phyloP scores from a whole-genome alignment of 2,113 vertebrate genomes.

The Vidua macroura region DNA sequence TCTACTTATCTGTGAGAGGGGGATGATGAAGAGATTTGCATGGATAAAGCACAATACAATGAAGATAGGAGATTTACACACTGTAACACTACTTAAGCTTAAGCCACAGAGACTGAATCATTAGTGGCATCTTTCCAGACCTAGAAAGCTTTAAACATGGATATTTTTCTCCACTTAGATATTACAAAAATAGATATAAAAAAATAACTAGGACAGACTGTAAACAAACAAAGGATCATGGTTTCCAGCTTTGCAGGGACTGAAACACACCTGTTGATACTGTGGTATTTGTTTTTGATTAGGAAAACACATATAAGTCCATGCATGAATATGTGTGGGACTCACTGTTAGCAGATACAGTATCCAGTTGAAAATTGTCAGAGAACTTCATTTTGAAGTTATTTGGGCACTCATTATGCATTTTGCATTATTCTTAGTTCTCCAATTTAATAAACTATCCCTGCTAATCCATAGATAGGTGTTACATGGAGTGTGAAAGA shows the following conservation, averaged over 20 bases:
- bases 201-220: background rate
- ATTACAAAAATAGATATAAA: background rate
- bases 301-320: background rate
- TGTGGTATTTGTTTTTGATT: background rate
- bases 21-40: conserved; percentile 11
- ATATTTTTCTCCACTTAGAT: background rate
- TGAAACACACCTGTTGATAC: background rate
- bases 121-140: background rate
- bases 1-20: background rate
- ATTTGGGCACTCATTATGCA: background rate
- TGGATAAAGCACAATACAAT: background rate
- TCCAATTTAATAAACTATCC: background rate
- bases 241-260: background rate
- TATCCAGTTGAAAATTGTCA: background rate
- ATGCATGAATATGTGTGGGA: rapidly evolving
- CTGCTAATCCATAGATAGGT: background rate
- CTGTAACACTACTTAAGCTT: background rate
- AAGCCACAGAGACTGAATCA: background rate
- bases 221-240: background rate
- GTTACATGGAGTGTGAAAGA: background rate
- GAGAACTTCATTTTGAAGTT: background rate
- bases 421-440: background rate
- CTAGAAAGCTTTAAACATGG: background rate
- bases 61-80: background rate
- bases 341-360: background rate